Base-by-base conservation (phyloP, 2,113 vertebrate genomes). In the Serinus canaria region DNA sequence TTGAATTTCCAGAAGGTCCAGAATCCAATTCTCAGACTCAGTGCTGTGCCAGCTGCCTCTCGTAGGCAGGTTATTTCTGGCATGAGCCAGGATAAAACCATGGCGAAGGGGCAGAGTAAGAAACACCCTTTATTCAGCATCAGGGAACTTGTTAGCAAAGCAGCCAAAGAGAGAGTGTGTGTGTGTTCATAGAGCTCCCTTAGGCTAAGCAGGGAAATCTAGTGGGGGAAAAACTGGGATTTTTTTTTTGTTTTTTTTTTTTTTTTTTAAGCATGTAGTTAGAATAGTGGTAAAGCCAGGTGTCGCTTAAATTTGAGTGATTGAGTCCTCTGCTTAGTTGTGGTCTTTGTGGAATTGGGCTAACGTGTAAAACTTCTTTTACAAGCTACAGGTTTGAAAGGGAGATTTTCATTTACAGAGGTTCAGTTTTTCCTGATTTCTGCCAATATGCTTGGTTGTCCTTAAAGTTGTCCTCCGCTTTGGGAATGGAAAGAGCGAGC, bases 231-330 rank as follows among this genome's bases (percentile, higher is more conserved):
- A 27, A 67, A n/a, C 13, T 14, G 30, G 17, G 2, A 2, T 24
- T 41, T 73, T 24, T 39, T 56, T 39, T 39, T 39, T 39, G 9
- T 39, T 39, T 10, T 39, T 39, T 39, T 39, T 39, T 11, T 39
- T 39, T 39, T 39, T 46, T 66, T 70, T 24, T 22, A 73, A 39
- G 30, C 37, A 75, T 55, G n/a, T 0, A 0, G 33, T 67, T 64
- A 25, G 12, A 25, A 62, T n/a, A 82, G 21, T 44, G 52, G 35
- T 59, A 8, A 83, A 83, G 35, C 56, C 16, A 41, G n/a, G 20
- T 68, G 69, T 83, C 73, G 20, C 56, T 83, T 94, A 33, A 89
- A 87, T 74, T 83, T 22, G 67, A 91, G 53, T 72, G 47, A n/a
- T 70, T 58, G 64, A 79, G 47, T 83, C 52, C 37, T 80, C 66